Conservation (phyloP, 2,888 invertebrate genomes). For the Allacma fusca region DNA sequence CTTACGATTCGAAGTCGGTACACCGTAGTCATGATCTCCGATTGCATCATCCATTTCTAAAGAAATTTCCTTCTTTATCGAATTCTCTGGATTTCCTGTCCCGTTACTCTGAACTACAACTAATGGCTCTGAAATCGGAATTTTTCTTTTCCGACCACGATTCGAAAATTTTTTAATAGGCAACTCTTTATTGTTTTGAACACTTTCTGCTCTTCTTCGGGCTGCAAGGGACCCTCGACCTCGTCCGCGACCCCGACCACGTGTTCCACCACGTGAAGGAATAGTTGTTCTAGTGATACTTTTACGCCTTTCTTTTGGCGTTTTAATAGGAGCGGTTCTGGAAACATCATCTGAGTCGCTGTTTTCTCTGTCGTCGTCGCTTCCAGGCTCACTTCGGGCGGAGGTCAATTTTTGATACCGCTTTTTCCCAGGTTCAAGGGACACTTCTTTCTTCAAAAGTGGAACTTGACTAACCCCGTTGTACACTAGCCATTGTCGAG, state of each 20-base stretch:
- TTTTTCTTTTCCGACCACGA: constrained; percentile 35
- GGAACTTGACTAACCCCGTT: not conserved
- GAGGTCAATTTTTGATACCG: not conserved
- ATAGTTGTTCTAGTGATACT: not conserved
- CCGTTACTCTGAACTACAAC: constrained; percentile 4
- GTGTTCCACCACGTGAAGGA: not conserved
- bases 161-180: constrained; percentile 10
- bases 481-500: constrained; percentile 5
- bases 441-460: not conserved
- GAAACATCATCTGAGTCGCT: constrained; percentile 3
- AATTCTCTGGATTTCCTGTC: not conserved
- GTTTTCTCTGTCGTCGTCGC: not conserved
- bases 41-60: not conserved
- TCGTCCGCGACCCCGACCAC: constrained; percentile 34
- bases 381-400: not conserved
- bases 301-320: not conserved
- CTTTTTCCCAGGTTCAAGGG: constrained; percentile 1
- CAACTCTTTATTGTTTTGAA: constrained; percentile 1
- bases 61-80: not conserved
- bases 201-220: constrained; percentile 24
- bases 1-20: constrained; percentile 1
- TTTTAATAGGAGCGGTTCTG: not conserved
- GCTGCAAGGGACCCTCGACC: not conserved
- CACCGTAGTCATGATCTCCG: constrained; percentile 34
- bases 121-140: not conserved